Evolutionary conservation across 1,140 invertebrate species (phyloP).

Genomic region (Colletes latitarsis): DNA sequence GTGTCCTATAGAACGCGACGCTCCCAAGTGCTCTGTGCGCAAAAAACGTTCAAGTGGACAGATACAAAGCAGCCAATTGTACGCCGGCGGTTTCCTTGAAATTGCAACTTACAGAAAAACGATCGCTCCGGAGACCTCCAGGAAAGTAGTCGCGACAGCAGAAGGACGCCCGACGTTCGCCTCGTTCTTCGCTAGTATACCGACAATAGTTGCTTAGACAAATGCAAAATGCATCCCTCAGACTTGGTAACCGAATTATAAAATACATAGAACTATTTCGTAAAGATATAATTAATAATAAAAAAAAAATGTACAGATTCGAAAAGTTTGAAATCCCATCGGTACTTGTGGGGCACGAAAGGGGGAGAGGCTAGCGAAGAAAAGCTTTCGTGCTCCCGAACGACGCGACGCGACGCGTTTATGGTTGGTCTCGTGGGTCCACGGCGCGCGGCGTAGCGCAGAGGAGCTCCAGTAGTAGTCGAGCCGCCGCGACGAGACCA

Average conservation of each 20-base stretch:
- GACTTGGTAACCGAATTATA: too few species aligned
- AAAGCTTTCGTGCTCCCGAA: slow-evolving; percentile 50
- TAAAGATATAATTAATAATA: too few species aligned
- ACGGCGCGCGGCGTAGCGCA: slow-evolving; percentile 19
- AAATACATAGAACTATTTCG: too few species aligned
- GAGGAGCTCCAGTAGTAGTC: slow-evolving; percentile 43
- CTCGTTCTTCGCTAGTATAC: too few species aligned
- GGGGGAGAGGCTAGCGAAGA: slow-evolving; percentile 3
- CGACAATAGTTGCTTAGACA: too few species aligned
- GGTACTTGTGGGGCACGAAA: too few species aligned
- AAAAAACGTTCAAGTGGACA: slow-evolving; percentile 28
- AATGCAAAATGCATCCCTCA: too few species aligned
- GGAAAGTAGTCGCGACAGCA: neutral
- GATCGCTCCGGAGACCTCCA: neutral
- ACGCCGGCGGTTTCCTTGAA: slow-evolving; percentile 18
- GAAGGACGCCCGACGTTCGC: neutral
- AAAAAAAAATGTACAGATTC: too few species aligned
- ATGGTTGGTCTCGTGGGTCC: slow-evolving; percentile 10
- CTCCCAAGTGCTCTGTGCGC: too few species aligned
- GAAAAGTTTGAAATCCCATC: too few species aligned
- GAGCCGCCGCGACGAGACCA: slow-evolving; percentile 43
- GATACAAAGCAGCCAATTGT: slow-evolving; percentile 37
- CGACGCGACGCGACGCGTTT: slow-evolving; percentile 5
- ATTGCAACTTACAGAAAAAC: neutral
- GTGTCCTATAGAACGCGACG: neutral